These are phyloP conservation scores for Hetaerina americana DNA, from an alignment of 1,140 invertebrate species.

Conservation along the genomic window DNA sequence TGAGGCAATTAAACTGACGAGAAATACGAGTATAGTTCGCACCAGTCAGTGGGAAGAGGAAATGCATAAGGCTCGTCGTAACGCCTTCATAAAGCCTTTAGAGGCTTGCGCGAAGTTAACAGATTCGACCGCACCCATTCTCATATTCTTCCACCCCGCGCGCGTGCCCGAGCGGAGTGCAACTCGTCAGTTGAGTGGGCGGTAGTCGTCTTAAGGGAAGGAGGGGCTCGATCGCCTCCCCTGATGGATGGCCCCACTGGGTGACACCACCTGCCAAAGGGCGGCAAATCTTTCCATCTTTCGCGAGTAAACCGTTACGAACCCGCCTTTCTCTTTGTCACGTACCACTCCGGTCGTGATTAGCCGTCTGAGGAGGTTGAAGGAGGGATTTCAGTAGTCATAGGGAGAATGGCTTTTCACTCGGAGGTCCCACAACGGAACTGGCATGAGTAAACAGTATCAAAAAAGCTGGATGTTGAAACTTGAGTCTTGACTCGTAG, in stretches of 20 bases:
- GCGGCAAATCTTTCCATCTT: neutral
- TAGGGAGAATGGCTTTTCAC: too few relatives aligned
- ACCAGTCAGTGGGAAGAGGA: neutral
- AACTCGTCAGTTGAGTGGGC: neutral
- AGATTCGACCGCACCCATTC: neutral
- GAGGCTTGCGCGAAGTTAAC: neutral
- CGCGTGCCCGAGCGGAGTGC: neutral
- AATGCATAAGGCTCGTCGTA: neutral
- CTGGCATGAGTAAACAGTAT: too few relatives aligned
- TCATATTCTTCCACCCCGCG: neutral
- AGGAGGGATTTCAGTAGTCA: too few relatives aligned
- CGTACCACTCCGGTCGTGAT: neutral
- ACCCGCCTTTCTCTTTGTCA: neutral
- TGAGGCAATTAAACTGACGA: neutral
- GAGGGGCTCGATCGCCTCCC: neutral
- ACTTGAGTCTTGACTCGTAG: too few relatives aligned
- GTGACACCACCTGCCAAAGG: neutral
- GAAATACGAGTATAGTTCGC: neutral
- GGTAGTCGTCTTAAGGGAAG: neutral
- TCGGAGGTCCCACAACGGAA: too few relatives aligned
- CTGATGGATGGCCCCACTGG: neutral
- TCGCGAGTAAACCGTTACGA: neutral
- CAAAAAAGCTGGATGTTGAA: too few relatives aligned
- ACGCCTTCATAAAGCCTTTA: neutral
- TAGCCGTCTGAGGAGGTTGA: neutral